A percentile compares a stretch with the other conserved stretches of the same genome.
phyloP scores from a whole-genome alignment of 2,888 invertebrate species.

The Ecliptopera silaceata region DNA sequence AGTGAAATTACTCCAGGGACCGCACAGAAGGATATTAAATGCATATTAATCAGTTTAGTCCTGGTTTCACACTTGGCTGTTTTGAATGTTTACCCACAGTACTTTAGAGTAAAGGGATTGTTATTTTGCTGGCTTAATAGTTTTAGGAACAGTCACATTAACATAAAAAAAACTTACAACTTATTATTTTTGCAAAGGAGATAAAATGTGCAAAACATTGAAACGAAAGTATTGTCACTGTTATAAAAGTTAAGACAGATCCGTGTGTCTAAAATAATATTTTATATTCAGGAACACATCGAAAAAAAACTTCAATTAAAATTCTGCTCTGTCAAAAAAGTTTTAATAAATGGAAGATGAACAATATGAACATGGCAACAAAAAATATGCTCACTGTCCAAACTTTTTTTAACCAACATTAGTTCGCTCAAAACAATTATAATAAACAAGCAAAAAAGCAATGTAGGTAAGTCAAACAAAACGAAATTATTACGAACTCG shows the following conservation, averaged over 20 bases:
- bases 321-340: too few relatives aligned
- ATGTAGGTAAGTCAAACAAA: conserved; percentile 28
- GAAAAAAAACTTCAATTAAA: too few relatives aligned
- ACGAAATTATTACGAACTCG: conserved; percentile 26
- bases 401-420: conserved; percentile 13
- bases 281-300: too few relatives aligned
- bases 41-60: conserved; percentile 61
- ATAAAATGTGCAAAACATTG: too few relatives aligned
- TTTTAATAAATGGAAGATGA: neutral
- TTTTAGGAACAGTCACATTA: neutral
- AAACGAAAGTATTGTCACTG: too few relatives aligned
- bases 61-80: conserved; percentile 41
- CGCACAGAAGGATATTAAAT: conserved; percentile 53
- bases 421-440: conserved; percentile 20
- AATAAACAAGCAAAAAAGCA: conserved; percentile 22
- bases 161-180: too few relatives aligned
- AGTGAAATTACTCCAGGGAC: conserved; percentile 60
- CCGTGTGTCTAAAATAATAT: too few relatives aligned
- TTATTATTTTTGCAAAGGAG: too few relatives aligned
- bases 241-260: too few relatives aligned
- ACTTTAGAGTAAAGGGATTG: conserved; percentile 24
- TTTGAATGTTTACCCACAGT: conserved; percentile 38
- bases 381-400: neutral
- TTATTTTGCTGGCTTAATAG: conserved; percentile 23
- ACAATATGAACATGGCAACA: neutral